Conservation (phyloP, 2,113 vertebrate species). For the Tragulus kanchil region DNA sequence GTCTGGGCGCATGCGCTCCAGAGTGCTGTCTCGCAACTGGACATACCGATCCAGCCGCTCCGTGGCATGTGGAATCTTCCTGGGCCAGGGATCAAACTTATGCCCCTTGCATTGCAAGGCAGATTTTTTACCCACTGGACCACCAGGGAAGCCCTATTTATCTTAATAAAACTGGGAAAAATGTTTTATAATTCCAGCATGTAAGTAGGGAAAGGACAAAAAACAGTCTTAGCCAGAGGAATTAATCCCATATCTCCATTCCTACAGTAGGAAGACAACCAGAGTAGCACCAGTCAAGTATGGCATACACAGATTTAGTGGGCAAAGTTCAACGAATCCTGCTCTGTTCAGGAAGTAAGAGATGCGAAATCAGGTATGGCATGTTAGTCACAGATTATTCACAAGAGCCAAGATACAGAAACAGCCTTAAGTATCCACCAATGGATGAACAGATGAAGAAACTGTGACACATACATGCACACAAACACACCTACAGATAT, state of each 20-base stretch:
- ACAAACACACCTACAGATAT: neutral
- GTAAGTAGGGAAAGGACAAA: neutral
- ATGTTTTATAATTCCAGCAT: neutral
- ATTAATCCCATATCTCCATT: neutral
- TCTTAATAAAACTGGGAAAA: neutral
- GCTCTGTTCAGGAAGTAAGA: neutral
- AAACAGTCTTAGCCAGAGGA: neutral
- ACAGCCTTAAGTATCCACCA: neutral
- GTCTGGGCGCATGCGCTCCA: too few species aligned
- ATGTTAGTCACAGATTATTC: too few species aligned
- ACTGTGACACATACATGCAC: neutral
- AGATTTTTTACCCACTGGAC: too few species aligned
- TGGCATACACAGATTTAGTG: neutral
- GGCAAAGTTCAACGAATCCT: neutral
- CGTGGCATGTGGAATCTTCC: too few species aligned
- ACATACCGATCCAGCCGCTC: too few species aligned
- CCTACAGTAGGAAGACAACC: neutral
- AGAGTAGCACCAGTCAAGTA: neutral
- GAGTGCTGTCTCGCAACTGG: too few species aligned
- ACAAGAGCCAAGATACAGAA: neutral
- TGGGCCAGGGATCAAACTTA: too few species aligned
- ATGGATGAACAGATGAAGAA: neutral
- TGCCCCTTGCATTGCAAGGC: too few species aligned
- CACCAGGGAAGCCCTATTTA: too few species aligned
- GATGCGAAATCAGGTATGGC: too few species aligned